Percentiles rank a stretch among this genome's conserved stretches.
Conservation (phyloP, 2,888 invertebrate species). For the Odontocerum albicorne region DNA sequence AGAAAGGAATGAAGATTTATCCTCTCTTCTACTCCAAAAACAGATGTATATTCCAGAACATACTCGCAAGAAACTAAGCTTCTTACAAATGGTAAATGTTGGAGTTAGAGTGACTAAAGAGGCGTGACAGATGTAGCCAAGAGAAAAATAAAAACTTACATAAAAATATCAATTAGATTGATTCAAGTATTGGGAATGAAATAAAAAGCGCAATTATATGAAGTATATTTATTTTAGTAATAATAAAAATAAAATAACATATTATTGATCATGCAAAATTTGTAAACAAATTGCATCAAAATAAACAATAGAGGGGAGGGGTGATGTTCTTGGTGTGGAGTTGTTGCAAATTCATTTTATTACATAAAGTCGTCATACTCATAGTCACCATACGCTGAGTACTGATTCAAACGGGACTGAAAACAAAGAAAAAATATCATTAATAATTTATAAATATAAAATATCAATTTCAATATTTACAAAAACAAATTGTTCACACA, state of each 20-base stretch:
- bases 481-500: too few species aligned
- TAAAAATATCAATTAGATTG: too few species aligned
- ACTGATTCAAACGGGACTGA: slow-evolving; percentile 66
- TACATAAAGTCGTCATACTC: slow-evolving; percentile 84
- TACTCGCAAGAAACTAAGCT: too few species aligned
- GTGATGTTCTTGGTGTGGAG: background rate
- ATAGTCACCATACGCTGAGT: slow-evolving; percentile 67
- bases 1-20: too few species aligned
- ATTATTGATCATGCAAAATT: background rate
- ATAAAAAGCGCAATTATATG: background rate
- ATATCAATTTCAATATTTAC: too few species aligned
- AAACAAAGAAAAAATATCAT: slow-evolving; percentile 41
- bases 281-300: background rate
- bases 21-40: too few species aligned
- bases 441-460: too few species aligned
- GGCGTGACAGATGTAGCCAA: too few species aligned
- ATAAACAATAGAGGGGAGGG: background rate
- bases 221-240: background rate
- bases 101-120: too few species aligned
- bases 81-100: too few species aligned
- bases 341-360: slow-evolving; percentile 38
- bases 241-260: background rate
- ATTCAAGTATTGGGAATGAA: too few species aligned
- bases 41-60: too few species aligned
- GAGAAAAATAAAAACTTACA: background rate